Evolutionary conservation across 2,888 invertebrate species (phyloP), one percentile per base, ranked within the genome.

Genomic region (Pyrrhia umbra): DNA sequence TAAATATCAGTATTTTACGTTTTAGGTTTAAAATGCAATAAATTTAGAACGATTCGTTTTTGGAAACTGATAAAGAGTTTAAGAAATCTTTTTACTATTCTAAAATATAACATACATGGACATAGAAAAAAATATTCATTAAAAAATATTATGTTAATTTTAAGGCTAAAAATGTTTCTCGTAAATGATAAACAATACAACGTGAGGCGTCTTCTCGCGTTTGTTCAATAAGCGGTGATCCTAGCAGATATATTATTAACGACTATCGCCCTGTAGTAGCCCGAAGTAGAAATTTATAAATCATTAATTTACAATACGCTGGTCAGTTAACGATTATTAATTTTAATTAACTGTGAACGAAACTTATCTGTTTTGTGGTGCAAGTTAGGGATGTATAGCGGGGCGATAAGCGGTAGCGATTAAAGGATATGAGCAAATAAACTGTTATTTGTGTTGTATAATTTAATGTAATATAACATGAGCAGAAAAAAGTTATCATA

Each of bases 291-390:
- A 84, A 82, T 88, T 87, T 87, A 87, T 85, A 84, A 85, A 89
- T 89, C 90, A 92, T 93, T 93, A 91, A 91, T 92, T 90, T 90
- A 89, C 87, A 85, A 87, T 77, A 85, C 80, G 83, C 80, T 87
- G 88, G 87, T 87, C 88, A 84, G 89, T 88, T 91, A 88, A 85
- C 84, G 81, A 87, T 90, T 89, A 93, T 94, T 92, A 92, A 93
- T 94, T 92, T 91, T 91, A 90, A 94, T 93, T 93, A 92, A 90
- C 87, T 88, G 78, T 84, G 85, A 87, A 87, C 81, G 83, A 88
- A 87, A 85, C 82, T 84, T 83, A 79, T 78, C 83, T 68, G 59
- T 47, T n/a, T 68, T 64, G 45, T 65, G 81, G 83, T 72, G n/a
- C 69, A 79, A 81, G 75, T 58, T 20, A 67, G 6, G 55, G 73